phyloP scores from a whole-genome alignment of 2,113 vertebrate genomes.

The Campylomormyrus tamandua region DNA sequence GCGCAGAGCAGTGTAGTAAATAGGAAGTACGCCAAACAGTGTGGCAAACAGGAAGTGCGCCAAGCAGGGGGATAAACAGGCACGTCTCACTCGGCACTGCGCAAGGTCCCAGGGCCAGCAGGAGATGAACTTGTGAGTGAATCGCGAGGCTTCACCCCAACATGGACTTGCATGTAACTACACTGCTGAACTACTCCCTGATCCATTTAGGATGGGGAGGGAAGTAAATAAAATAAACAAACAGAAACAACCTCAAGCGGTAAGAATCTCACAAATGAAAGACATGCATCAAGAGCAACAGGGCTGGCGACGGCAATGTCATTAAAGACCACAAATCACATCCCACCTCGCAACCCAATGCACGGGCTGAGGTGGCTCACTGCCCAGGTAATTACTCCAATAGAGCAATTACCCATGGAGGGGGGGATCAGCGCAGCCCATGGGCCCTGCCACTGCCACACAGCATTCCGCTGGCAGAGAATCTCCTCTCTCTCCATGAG shows the following conservation, averaged over 20 bases:
- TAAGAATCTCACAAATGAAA: not conserved
- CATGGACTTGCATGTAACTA: not conserved
- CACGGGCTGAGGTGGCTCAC: not conserved
- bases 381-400: not conserved
- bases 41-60: too few relatives aligned
- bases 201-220: not conserved
- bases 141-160: not conserved
- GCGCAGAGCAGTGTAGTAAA: too few relatives aligned
- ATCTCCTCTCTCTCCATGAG: not conserved
- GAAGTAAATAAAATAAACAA: not conserved
- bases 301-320: not conserved
- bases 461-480: not conserved
- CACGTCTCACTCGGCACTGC: too few relatives aligned
- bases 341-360: not conserved
- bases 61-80: not conserved
- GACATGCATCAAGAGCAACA: not conserved
- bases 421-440: not conserved
- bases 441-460: not conserved
- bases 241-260: not conserved
- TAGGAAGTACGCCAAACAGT: not conserved
- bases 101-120: not conserved
- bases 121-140: not conserved
- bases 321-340: not conserved
- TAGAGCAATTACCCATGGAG: not conserved
- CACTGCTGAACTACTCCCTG: not conserved